These are phyloP conservation scores for Polypterus senegalus DNA, from an alignment of 2,113 vertebrate genomes.

Conservation along the genomic window DNA sequence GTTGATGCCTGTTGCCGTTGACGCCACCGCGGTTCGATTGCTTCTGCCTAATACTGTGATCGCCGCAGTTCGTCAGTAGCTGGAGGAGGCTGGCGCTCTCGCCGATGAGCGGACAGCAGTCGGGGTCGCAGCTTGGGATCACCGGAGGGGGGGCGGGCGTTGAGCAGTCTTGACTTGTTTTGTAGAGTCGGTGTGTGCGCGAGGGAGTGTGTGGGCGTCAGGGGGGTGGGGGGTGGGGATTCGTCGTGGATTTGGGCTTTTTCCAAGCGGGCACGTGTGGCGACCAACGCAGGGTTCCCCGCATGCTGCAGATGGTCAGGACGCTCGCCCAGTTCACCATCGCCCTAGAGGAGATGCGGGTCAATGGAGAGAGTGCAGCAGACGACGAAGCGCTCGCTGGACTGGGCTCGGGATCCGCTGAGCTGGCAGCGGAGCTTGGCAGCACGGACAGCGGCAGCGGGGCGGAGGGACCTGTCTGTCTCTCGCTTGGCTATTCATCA, in stretches of 20 bases:
- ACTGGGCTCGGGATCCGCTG: no score
- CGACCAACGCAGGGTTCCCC: slow-evolving; percentile 27
- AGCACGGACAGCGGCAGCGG: slow-evolving; percentile 28
- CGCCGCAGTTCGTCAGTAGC: no score
- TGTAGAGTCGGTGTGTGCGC: not conserved
- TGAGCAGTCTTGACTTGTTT: not conserved
- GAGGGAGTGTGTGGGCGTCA: no score
- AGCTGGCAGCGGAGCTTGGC: slow-evolving; percentile 30
- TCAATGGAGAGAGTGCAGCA: slow-evolving; percentile 61
- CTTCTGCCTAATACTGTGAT: no score
- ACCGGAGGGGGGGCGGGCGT: not conserved
- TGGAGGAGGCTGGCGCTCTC: no score
- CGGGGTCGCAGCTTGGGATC: not conserved
- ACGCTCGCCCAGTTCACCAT: slow-evolving; percentile 95
- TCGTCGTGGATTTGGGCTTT: not conserved
- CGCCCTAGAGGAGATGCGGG: slow-evolving; percentile 91
- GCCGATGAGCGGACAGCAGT: no score
- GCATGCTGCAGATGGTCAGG: slow-evolving; percentile 96
- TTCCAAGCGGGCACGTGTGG: slow-evolving; percentile 8
- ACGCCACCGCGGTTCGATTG: no score
- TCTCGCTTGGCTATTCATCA: no score
- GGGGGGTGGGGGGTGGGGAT: not conserved
- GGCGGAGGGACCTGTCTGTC: slow-evolving; percentile 22
- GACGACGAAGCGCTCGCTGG: slow-evolving; percentile 38
- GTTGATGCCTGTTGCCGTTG: no score